Percentiles rank a stretch among this genome's conserved stretches.
These are phyloP conservation scores for Trachurus trachurus DNA, from an alignment of 2,797 vertebrate genomes.

Conservation along the genomic window DNA sequence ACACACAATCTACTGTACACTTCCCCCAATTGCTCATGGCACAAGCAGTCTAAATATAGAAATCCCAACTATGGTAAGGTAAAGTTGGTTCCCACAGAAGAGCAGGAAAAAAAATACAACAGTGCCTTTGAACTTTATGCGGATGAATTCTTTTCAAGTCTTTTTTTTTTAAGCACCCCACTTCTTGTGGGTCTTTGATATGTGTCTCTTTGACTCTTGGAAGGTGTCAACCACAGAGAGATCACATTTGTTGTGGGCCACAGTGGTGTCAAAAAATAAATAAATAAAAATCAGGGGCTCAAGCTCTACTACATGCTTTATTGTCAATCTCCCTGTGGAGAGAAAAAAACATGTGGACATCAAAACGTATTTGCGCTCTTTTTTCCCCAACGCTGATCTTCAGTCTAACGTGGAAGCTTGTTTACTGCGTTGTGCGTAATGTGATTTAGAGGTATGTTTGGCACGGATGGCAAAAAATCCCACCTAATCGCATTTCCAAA, in stretches of 20 bases:
- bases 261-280: neutral
- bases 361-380: constrained; percentile 22
- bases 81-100: constrained; percentile 42
- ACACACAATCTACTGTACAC: too few relatives aligned
- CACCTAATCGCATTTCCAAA: constrained; percentile 66
- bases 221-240: constrained; percentile 34
- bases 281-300: constrained; percentile 1
- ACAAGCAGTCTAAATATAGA: constrained; percentile 49
- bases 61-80: constrained; percentile 12
- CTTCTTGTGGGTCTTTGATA: constrained; percentile 55
- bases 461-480: constrained; percentile 48
- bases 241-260: constrained; percentile 25
- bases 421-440: constrained; percentile 42
- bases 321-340: constrained; percentile 15
- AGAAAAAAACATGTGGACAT: constrained; percentile 7
- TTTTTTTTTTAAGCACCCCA: constrained; percentile 31
- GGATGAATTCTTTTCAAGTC: constrained; percentile 62
- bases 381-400: constrained; percentile 1
- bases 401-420: constrained; percentile 29
- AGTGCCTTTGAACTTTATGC: constrained; percentile 62
- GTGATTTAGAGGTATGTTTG: constrained; percentile 58
- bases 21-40: constrained; percentile 32
- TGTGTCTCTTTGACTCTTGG: constrained; percentile 49
- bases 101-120: constrained; percentile 14
- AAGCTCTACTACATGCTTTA: neutral